These are phyloP conservation scores for Dysidea cf. avara DNA, from an alignment of 37 sponge, comb jelly and placozoan genomes.

Conservation along the genomic window DNA sequence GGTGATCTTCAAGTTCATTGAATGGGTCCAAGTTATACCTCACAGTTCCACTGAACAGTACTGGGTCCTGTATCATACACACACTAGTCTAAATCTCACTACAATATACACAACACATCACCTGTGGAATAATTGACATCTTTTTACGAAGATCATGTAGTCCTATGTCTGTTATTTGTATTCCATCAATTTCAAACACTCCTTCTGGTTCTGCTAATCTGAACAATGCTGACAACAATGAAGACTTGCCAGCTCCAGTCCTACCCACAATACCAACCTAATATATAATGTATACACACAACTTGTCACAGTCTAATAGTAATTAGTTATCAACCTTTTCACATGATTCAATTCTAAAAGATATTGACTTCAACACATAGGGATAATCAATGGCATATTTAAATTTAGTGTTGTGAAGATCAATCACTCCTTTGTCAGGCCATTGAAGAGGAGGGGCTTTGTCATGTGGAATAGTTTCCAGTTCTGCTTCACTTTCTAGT, in stretches of 20 bases:
- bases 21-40: conserved; percentile 93
- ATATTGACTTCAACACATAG: conserved; percentile 52
- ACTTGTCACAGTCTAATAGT: not conserved
- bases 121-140: conserved; percentile 92
- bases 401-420: conserved; percentile 39
- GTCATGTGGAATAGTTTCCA: conserved; percentile 32
- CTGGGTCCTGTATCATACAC: conserved; percentile 63
- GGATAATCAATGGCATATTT: conserved; percentile 44
- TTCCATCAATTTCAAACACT: conserved; percentile 71
- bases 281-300: not conserved
- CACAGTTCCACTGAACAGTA: conserved; percentile 88
- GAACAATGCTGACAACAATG: conserved; percentile 78
- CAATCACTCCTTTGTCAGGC: conserved; percentile 58
- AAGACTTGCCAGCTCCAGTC: conserved; percentile 95
- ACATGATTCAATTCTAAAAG: conserved; percentile 37
- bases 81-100: not conserved
- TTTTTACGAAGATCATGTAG: conserved; percentile 74
- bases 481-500: conserved; percentile 48
- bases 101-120: not conserved
- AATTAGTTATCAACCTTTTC: conserved; percentile 58
- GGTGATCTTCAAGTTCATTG: conserved; percentile 51
- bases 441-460: conserved; percentile 51
- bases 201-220: conserved; percentile 87
- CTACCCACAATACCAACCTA: conserved; percentile 86
- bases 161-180: conserved; percentile 64